Evolutionary conservation across 2,888 invertebrate species (phyloP).

Genomic region (Hypolimnas misippus): DNA sequence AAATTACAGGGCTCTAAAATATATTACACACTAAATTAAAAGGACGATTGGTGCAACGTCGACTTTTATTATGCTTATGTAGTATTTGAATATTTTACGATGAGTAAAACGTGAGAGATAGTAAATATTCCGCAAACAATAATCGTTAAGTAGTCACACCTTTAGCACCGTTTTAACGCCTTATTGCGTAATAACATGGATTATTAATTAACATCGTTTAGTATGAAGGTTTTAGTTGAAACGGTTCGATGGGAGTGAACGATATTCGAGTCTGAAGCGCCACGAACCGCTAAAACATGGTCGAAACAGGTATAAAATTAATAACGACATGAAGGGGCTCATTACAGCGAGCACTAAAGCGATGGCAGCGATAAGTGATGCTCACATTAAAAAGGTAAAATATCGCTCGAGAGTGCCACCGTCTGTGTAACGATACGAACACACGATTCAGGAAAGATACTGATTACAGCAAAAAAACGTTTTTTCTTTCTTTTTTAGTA

Average conservation of each 20-base stretch:
- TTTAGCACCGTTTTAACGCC: conserved; percentile 11
- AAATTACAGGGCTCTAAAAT: conserved; percentile 21
- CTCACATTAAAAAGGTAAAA: conserved; percentile 34
- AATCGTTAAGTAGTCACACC: conserved; percentile 17
- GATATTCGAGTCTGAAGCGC: conserved; percentile 33
- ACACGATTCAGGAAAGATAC: conserved; percentile 24
- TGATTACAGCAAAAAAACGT: conserved; percentile 18
- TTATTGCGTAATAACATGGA: conserved; percentile 1
- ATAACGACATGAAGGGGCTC: conserved; percentile 39
- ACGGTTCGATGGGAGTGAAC: conserved; percentile 22
- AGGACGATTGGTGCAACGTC: conserved; percentile 13
- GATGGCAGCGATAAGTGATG: conserved; percentile 39
- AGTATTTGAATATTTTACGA: conserved; percentile 24
- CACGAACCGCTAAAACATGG: conserved; percentile 35
- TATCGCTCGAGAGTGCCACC: conserved; percentile 29
- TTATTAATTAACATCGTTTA: conserved; percentile 26
- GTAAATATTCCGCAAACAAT: conserved; percentile 17
- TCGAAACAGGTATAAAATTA: conserved; percentile 41
- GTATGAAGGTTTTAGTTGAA: conserved; percentile 11
- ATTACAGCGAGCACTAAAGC: conserved; percentile 35
- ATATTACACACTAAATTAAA: conserved; percentile 24
- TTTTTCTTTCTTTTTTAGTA: conserved; percentile 3
- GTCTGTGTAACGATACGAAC: conserved; percentile 11
- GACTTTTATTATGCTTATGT: conserved; percentile 5
- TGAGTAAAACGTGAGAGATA: conserved; percentile 5